phyloP scores from a whole-genome alignment of 2,888 invertebrate species.

The Apodemia mormo region DNA sequence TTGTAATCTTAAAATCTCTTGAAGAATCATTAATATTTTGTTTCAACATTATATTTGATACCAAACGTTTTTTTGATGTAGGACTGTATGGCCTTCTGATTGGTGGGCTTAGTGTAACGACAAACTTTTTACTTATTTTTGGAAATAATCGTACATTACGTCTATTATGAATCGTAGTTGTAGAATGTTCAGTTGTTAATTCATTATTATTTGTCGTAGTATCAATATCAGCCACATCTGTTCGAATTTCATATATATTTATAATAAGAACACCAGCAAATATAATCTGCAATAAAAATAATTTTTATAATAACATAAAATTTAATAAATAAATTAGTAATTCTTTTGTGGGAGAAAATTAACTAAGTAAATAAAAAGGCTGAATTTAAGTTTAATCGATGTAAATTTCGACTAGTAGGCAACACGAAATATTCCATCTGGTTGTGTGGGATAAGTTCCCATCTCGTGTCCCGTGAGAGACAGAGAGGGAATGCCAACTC shows the following conservation, averaged over 20 bases:
- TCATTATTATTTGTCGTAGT: background rate
- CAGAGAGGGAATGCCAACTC: too few species aligned
- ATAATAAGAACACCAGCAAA: background rate
- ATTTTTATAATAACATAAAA: too few species aligned
- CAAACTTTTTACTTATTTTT: constrained; percentile 23
- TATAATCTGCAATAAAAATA: constrained; percentile 5
- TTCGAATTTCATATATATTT: background rate
- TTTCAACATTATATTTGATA: background rate
- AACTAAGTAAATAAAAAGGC: too few species aligned
- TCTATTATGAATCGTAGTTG: background rate
- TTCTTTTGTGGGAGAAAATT: too few species aligned
- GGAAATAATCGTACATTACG: constrained; percentile 20
- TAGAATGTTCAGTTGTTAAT: background rate
- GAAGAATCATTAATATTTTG: background rate
- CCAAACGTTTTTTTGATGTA: background rate
- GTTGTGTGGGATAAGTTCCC: too few species aligned
- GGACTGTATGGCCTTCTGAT: background rate
- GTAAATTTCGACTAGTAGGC: too few species aligned
- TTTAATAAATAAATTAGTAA: too few species aligned
- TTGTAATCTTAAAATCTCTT: constrained; percentile 24
- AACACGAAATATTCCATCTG: too few species aligned
- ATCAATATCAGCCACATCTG: background rate
- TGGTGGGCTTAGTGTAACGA: constrained; percentile 19
- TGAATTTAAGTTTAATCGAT: too few species aligned
- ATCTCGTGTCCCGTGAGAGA: too few species aligned